Evolutionary conservation across 2,888 invertebrate species (phyloP).

Genomic region (Sceliomorpha sp.): DNA sequence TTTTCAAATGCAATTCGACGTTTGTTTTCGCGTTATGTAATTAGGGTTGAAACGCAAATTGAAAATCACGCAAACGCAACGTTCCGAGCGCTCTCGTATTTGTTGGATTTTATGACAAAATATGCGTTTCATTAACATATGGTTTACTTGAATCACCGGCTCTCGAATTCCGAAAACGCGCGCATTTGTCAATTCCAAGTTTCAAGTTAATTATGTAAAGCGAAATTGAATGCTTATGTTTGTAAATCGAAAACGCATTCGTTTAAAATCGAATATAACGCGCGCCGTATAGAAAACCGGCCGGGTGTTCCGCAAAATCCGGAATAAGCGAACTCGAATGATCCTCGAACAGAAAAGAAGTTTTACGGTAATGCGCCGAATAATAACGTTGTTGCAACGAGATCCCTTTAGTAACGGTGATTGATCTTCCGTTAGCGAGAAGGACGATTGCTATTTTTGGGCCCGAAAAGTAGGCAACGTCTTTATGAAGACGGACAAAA

Average conservation of each 20-base stretch:
- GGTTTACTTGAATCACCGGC: no score
- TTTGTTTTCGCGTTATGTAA: no score
- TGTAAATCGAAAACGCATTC: not conserved
- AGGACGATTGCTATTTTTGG: slow-evolving; percentile 59
- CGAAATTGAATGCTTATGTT: not conserved
- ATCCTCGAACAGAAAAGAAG: slow-evolving; percentile 41
- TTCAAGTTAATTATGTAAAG: not conserved
- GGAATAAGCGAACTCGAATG: slow-evolving; percentile 37
- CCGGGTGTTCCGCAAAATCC: slow-evolving; percentile 30
- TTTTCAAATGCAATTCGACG: no score
- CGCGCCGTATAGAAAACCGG: no score
- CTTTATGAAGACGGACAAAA: slow-evolving; percentile 55
- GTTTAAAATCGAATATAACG: not conserved
- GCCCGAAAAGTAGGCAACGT: slow-evolving; percentile 53
- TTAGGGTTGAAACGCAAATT: no score
- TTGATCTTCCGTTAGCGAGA: slow-evolving; percentile 58
- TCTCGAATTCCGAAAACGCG: no score
- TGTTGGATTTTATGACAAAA: no score
- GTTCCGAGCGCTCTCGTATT: no score
- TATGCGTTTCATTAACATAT: no score
- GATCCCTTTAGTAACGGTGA: slow-evolving; percentile 67
- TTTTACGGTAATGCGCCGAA: slow-evolving; percentile 46
- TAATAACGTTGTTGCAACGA: slow-evolving; percentile 44
- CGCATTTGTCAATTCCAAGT: no score
- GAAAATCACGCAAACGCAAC: no score